Base-by-base conservation (phyloP, 2,113 vertebrate genomes). In the Sylvilagus bachmani region DNA sequence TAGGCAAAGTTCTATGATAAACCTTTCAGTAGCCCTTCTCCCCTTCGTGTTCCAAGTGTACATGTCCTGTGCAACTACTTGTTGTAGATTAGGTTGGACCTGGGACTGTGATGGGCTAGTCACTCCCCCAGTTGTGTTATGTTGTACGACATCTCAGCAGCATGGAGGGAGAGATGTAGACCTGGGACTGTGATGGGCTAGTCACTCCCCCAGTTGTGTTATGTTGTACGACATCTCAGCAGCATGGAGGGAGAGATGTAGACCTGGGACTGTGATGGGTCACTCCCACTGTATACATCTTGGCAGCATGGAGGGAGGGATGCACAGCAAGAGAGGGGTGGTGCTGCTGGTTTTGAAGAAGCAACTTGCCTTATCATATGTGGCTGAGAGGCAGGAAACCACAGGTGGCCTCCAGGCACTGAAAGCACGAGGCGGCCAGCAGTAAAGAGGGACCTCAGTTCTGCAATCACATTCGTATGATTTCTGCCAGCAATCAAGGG, bases 1-100 rank as follows among this genome's bases (percentile, higher is more conserved):
- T 27, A 27, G 53, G 53, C 21, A 55, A 44, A 81, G 53, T 78
- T 88, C n/a, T 71, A 85, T 82, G 62, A 64, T 14, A n/a, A 58
- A 13, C 14, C 19, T 69, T 10, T 3, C n/a, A 71, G n/a, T 36
- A 2, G 19, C 2, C 13, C 2, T 25, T 2, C 21, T 9, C 22
- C 29, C 3, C 17, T 10, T 1, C 6, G 10, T 5, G 29, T 10
- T 12, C 22, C 69, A 70, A 71, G 10, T 88, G 16, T 14, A 21
- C 51, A 21, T 53, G 14, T 29, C 22, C 5, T 51, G 0, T n/a
- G 27, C 7, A 62, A 25, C 77, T 3, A 31, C 29, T 6, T 58
- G 19, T 64, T 10, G 38, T 87, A 80, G 31, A 90, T 22, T 84
- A n/a, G 19, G 10, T 21, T 0, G 25, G 22, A n/a, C 27, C 55